These are phyloP conservation scores for Heliconius hortense DNA, from an alignment of 2,888 invertebrate species.

Conservation along the genomic window DNA sequence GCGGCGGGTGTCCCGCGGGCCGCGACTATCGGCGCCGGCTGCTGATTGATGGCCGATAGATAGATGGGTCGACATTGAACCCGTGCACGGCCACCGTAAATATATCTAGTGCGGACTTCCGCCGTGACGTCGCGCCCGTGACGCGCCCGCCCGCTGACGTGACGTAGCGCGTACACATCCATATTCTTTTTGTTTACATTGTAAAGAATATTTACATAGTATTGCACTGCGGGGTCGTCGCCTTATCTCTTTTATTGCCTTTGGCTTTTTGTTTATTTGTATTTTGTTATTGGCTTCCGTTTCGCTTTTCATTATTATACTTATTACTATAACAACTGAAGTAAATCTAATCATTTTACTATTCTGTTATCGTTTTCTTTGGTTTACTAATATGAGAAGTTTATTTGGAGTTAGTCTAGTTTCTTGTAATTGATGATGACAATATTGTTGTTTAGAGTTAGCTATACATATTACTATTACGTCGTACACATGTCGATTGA, in stretches of 20 bases:
- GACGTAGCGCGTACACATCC: constrained; percentile 67
- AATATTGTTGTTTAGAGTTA: not conserved
- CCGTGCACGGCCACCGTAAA: constrained; percentile 67
- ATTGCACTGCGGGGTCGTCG: constrained; percentile 73
- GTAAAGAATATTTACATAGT: constrained; percentile 77
- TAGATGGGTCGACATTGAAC: constrained; percentile 80
- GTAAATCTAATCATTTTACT: constrained; percentile 8
- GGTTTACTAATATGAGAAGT: not conserved
- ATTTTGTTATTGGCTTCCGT: constrained; percentile 20
- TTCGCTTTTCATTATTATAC: constrained; percentile 23
- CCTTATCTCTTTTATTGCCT: constrained; percentile 76
- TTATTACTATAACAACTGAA: constrained; percentile 32
- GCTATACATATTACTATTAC: not conserved
- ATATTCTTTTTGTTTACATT: constrained; percentile 78
- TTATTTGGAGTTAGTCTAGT: not conserved
- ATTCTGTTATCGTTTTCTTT: constrained; percentile 8
- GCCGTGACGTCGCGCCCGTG: constrained; percentile 73
- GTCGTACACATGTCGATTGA: constrained; percentile 3
- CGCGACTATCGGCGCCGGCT: constrained; percentile 43
- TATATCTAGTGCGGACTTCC: constrained; percentile 77
- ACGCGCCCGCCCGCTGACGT: constrained; percentile 63
- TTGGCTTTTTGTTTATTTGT: constrained; percentile 54
- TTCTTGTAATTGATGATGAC: not conserved
- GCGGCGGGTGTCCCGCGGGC: constrained; percentile 42
- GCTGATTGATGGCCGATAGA: constrained; percentile 80